Conservation (phyloP, 1,140 invertebrate species). For the Zaprionus kolodkinae region DNA sequence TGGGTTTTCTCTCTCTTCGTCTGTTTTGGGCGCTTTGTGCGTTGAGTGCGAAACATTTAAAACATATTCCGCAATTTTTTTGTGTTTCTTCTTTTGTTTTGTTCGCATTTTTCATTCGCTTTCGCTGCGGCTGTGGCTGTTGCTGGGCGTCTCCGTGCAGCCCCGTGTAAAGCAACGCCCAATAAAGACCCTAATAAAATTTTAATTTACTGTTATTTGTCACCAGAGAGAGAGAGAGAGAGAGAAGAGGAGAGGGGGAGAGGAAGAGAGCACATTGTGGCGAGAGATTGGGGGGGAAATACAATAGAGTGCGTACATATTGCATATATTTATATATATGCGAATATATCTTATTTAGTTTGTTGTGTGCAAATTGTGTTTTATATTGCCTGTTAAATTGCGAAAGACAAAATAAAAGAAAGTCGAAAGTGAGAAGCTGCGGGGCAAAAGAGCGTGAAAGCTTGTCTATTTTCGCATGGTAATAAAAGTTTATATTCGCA, state of each 20-base stretch:
- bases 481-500: conserved; percentile 18
- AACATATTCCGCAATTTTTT: conserved; percentile 63
- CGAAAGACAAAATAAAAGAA: neutral
- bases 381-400: conserved; percentile 48
- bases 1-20: conserved; percentile 33
- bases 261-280: no score
- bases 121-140: conserved; percentile 32
- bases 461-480: conserved; percentile 17
- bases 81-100: conserved; percentile 33
- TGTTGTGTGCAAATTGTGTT: conserved; percentile 50
- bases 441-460: conserved; percentile 16
- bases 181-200: conserved; percentile 83
- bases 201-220: conserved; percentile 82
- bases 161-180: conserved; percentile 64
- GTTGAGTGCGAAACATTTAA: conserved; percentile 68
- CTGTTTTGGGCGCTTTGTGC: conserved; percentile 12
- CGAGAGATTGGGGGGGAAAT: conserved; percentile 7
- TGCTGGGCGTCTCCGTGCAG: conserved; percentile 4
- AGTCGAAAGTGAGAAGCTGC: conserved; percentile 4
- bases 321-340: conserved; percentile 9
- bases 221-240: conserved; percentile 57
- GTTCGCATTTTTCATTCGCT: conserved; percentile 34
- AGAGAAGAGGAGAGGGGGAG: no score
- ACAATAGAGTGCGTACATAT: conserved; percentile 18
- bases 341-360: conserved; percentile 36